phyloP scores from a whole-genome alignment of 2,113 vertebrate genomes.

The Catharus minimus region DNA sequence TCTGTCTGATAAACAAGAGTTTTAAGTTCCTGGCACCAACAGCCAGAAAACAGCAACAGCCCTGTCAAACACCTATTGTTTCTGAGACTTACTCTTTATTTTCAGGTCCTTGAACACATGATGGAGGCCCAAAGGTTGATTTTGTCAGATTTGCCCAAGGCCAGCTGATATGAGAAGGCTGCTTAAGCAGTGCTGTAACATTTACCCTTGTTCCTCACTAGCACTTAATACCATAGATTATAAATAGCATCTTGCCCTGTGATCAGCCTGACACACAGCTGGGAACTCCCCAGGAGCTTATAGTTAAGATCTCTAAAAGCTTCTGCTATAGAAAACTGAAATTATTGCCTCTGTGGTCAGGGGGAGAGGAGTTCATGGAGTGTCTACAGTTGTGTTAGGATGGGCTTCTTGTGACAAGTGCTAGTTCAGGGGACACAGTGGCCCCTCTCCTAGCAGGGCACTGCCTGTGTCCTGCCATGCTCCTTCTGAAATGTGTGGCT shows the following conservation, averaged over 20 bases:
- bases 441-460: background rate
- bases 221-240: background rate
- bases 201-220: background rate
- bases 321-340: background rate
- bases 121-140: background rate
- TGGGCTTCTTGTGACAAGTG: background rate
- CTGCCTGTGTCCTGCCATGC: background rate
- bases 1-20: background rate
- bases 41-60: background rate
- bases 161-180: background rate
- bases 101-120: background rate
- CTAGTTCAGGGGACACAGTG: rapidly evolving
- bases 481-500: background rate
- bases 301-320: background rate
- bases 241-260: background rate
- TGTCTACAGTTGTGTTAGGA: background rate
- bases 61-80: background rate
- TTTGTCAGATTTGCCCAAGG: background rate
- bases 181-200: background rate
- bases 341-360: background rate
- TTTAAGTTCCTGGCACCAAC: background rate
- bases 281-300: background rate
- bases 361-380: background rate
- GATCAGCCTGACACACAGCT: background rate
- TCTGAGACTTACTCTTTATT: background rate